A percentile compares a stretch with the other conserved stretches of the same genome.
Conservation (phyloP, 2,888 invertebrate genomes). For the Lepetodrilus schrolli region DNA sequence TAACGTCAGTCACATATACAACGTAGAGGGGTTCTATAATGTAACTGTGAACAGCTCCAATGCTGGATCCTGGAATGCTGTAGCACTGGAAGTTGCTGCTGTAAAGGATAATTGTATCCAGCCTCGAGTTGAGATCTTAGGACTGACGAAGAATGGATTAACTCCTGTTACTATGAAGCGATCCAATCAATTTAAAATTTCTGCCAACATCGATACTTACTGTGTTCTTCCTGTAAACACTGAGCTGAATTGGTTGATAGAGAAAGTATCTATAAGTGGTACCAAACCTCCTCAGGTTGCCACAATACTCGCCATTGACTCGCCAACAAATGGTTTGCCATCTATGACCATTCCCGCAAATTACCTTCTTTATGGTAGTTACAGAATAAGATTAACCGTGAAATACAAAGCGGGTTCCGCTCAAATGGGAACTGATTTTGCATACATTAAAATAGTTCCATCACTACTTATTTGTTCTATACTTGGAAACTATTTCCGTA, state of each 20-base stretch:
- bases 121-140: conserved; percentile 39
- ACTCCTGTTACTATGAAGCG: conserved; percentile 25
- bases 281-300: not conserved
- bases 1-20: conserved; percentile 24
- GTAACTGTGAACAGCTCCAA: conserved; percentile 35
- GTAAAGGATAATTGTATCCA: conserved; percentile 33
- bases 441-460: conserved; percentile 30
- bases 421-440: conserved; percentile 28
- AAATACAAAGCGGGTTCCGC: conserved; percentile 27
- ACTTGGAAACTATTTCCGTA: conserved; percentile 27
- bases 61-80: conserved; percentile 28
- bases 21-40: conserved; percentile 14
- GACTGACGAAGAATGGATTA: conserved; percentile 32
- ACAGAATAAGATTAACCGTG: conserved; percentile 34
- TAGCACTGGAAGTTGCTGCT: conserved; percentile 6
- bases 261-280: not conserved
- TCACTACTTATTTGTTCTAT: conserved; percentile 31
- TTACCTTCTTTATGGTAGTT: conserved; percentile 33
- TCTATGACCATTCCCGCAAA: conserved; percentile 32
- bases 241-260: conserved; percentile 35
- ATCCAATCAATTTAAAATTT: conserved; percentile 27
- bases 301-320: not conserved
- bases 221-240: conserved; percentile 36
- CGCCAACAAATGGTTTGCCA: conserved; percentile 18
- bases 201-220: conserved; percentile 34